These are phyloP conservation scores for rat (Rattus norvegicus) DNA, from an alignment of 2,113 vertebrate genomes.

Conservation along the genomic window DNA sequence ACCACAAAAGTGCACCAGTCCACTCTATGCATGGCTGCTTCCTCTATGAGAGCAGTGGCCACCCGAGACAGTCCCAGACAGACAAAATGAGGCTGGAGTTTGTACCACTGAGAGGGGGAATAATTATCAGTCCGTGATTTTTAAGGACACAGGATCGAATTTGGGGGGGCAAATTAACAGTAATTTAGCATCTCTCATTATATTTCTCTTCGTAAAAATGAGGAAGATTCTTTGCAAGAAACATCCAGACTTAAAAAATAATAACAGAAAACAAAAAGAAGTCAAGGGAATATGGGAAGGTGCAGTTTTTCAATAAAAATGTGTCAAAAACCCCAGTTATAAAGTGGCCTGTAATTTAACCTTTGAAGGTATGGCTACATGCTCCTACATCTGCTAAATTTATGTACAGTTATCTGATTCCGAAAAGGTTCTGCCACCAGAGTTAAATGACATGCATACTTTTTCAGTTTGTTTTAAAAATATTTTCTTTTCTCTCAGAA, in stretches of 20 bases:
- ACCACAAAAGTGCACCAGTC: background rate
- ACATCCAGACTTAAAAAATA: background rate
- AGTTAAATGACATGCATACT: background rate
- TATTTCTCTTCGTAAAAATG: conserved; percentile 50
- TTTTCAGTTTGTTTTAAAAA: background rate
- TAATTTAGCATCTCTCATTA: background rate
- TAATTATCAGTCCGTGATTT: background rate
- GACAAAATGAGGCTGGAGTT: background rate
- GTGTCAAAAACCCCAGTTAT: background rate
- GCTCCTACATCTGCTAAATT: background rate
- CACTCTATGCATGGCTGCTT: conserved; percentile 28
- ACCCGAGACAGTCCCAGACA: conserved; percentile 31
- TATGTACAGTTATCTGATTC: background rate
- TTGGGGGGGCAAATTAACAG: conserved; percentile 38
- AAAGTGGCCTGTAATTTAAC: background rate
- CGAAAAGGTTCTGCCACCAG: background rate
- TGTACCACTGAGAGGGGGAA: background rate
- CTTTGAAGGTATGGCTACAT: background rate
- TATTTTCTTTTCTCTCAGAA: background rate
- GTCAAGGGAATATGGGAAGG: background rate
- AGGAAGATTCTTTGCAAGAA: conserved; percentile 22
- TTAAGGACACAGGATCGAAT: conserved; percentile 39
- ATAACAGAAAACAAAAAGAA: background rate
- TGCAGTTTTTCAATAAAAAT: background rate
- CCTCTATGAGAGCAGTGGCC: conserved; percentile 32